A percentile compares a stretch with the other conserved stretches of the same genome.
These are phyloP conservation scores for Perizoma flavofasciatum DNA, from an alignment of 2,888 invertebrate species.

Conservation along the genomic window DNA sequence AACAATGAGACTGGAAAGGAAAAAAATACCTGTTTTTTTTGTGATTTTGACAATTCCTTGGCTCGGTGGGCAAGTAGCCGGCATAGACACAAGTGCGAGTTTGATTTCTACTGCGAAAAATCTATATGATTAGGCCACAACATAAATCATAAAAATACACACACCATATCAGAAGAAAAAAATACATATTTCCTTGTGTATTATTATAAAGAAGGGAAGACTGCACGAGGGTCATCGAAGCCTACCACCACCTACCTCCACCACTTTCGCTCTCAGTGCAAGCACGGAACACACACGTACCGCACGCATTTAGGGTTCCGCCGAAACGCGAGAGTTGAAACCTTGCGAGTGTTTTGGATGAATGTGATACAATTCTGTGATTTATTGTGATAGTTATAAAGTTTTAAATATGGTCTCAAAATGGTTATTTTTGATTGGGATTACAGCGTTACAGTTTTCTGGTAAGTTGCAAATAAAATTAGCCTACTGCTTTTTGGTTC, in stretches of 20 bases:
- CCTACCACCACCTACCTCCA: conserved; percentile 46
- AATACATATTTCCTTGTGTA: conserved; percentile 15
- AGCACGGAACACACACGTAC: conserved; percentile 54
- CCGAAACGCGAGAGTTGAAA: neutral
- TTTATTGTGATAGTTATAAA: conserved; percentile 27
- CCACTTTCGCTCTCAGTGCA: conserved; percentile 75
- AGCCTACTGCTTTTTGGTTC: neutral
- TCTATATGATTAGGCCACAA: too few relatives aligned
- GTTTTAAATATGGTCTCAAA: conserved; percentile 59
- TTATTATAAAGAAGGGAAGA: conserved; percentile 51
- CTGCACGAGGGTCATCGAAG: conserved; percentile 49
- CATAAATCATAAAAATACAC: too few relatives aligned
- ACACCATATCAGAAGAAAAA: too few relatives aligned
- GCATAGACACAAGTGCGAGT: too few relatives aligned
- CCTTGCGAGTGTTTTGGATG: conserved; percentile 12
- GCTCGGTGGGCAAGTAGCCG: too few relatives aligned
- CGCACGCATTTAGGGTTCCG: conserved; percentile 49
- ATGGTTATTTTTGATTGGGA: conserved; percentile 72
- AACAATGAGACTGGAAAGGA: too few relatives aligned
- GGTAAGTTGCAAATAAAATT: conserved; percentile 50
- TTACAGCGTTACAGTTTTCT: conserved; percentile 64
- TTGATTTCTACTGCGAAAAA: too few relatives aligned
- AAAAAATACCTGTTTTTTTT: too few relatives aligned
- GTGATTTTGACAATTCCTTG: too few relatives aligned
- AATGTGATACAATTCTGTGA: conserved; percentile 27